Conservation (phyloP, 1,140 invertebrate genomes). For the Drosophila dunni region DNA sequence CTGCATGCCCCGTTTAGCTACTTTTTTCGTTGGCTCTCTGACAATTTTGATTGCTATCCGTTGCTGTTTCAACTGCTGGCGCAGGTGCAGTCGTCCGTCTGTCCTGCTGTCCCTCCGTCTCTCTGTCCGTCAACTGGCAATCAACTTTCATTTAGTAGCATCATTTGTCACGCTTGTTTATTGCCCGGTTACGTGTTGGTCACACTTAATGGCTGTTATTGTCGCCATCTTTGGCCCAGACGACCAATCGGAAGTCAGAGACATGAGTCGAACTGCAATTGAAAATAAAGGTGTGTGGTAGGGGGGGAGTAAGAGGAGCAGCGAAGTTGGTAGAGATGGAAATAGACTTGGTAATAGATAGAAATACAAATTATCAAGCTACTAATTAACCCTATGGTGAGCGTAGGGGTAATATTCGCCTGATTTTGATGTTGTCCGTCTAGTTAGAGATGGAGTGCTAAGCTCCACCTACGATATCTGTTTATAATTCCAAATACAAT, state of each 20-base stretch:
- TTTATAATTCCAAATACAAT: too few species aligned
- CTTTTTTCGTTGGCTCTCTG: slow-evolving; percentile 3
- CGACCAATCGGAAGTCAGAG: neutral
- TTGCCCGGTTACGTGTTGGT: slow-evolving; percentile 79
- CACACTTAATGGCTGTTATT: slow-evolving; percentile 79
- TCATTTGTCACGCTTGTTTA: slow-evolving; percentile 82
- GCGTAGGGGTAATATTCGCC: too few species aligned
- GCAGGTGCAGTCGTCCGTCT: neutral
- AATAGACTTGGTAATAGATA: too few species aligned
- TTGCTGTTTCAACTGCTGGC: slow-evolving; percentile 5
- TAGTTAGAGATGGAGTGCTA: too few species aligned
- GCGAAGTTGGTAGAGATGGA: too few species aligned
- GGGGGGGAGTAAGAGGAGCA: neutral
- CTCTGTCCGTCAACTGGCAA: slow-evolving; percentile 80
- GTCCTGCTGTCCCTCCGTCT: slow-evolving; percentile 47
- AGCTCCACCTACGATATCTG: too few species aligned
- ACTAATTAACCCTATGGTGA: too few species aligned
- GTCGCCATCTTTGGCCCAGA: slow-evolving; percentile 32
- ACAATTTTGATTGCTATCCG: slow-evolving; percentile 44
- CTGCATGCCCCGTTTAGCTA: neutral
- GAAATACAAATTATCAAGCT: too few species aligned
- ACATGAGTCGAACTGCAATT: slow-evolving; percentile 12
- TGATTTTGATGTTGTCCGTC: too few species aligned
- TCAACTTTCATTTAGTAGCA: slow-evolving; percentile 83
- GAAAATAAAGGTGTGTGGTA: slow-evolving; percentile 8